Evolutionary conservation across 2,113 vertebrate genomes (phyloP).

Genomic region (Phaetusa simplex): DNA sequence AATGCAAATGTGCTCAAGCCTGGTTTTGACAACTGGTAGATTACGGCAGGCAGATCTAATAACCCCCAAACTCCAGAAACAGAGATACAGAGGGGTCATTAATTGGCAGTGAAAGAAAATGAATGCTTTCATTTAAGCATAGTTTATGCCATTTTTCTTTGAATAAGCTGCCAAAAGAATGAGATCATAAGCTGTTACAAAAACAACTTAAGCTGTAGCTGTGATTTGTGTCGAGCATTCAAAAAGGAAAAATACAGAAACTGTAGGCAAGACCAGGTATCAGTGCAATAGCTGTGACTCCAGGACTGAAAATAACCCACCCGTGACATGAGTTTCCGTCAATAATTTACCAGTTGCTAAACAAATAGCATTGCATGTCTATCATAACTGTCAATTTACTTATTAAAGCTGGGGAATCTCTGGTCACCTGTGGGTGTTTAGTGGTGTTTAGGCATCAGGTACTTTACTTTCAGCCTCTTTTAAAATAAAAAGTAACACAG

Average conservation of each 20-base stretch:
- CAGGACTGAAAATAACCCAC: background rate
- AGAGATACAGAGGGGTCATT: background rate
- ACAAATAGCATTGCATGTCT: background rate
- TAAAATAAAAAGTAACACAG: background rate
- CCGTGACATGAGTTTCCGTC: background rate
- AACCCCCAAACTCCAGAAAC: background rate
- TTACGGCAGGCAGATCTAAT: background rate
- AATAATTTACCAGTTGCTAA: background rate
- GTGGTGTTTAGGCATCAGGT: background rate
- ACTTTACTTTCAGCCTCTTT: background rate
- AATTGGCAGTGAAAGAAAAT: background rate
- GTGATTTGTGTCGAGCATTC: background rate
- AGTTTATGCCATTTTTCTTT: background rate
- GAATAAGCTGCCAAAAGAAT: slow-evolving; percentile 21
- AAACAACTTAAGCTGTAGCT: background rate
- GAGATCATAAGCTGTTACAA: background rate
- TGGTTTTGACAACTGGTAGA: background rate
- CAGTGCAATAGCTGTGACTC: background rate
- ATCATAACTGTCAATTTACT: rapidly evolving
- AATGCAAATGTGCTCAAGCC: background rate
- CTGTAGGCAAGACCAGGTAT: background rate
- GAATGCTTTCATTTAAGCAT: background rate
- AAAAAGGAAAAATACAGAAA: background rate
- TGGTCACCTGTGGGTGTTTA: background rate
- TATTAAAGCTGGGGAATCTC: background rate